A percentile compares a stretch with the other conserved stretches of the same genome.
Conservation (phyloP, 2,113 vertebrate genomes). For the Elanoides forficatus region DNA sequence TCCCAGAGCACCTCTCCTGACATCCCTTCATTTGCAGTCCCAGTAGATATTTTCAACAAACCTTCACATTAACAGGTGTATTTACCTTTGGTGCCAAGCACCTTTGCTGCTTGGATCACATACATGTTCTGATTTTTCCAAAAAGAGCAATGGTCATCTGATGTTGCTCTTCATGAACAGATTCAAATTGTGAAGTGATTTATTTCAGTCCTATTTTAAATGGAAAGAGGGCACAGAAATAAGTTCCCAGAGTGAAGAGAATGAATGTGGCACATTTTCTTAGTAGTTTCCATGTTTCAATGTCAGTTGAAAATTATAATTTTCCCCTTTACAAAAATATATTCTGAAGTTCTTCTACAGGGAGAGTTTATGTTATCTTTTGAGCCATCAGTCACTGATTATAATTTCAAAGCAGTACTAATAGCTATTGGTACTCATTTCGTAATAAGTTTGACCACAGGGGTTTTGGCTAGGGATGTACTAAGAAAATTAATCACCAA, state of each 20-base stretch:
- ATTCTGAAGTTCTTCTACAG: background rate
- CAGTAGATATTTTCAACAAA: background rate
- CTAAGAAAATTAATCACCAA: background rate
- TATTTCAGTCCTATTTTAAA: background rate
- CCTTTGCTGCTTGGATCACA: background rate
- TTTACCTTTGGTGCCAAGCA: too few species aligned
- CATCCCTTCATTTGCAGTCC: background rate
- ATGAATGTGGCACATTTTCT: background rate
- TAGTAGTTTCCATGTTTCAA: background rate
- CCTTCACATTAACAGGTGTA: background rate
- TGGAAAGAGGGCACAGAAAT: background rate
- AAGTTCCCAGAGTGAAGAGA: background rate
- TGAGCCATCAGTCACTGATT: background rate
- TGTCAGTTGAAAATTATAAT: background rate
- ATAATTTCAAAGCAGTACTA: constrained; percentile 44
- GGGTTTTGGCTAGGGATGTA: background rate
- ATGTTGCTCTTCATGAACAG: background rate
- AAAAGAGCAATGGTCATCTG: background rate
- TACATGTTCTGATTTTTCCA: background rate
- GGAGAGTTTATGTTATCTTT: constrained; percentile 7
- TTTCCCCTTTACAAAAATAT: background rate
- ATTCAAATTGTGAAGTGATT: background rate
- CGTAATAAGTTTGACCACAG: background rate
- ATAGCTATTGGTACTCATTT: constrained; percentile 19
- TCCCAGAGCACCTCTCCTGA: background rate